Evolutionary conservation across 2,888 invertebrate species (phyloP).

Genomic region (Ectropis crepuscularia): DNA sequence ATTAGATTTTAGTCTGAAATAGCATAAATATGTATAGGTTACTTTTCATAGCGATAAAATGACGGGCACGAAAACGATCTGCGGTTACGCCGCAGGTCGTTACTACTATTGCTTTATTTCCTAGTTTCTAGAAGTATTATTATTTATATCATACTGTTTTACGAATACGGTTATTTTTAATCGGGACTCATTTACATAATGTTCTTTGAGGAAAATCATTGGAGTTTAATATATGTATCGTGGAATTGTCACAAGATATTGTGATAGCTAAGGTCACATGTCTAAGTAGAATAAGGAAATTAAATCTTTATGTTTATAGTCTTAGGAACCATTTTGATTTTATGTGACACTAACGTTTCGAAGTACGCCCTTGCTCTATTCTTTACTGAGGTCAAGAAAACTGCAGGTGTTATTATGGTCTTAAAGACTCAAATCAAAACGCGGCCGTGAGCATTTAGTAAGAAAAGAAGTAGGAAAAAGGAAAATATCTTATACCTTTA

Average conservation of each 20-base stretch:
- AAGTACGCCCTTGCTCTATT: conserved; percentile 31
- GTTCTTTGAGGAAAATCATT: conserved; percentile 15
- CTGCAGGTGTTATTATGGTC: conserved; percentile 27
- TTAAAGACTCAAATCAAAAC: conserved; percentile 33
- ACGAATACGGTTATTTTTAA: not conserved
- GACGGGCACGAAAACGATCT: no score
- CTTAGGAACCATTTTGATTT: conserved; percentile 9
- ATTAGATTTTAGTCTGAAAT: no score
- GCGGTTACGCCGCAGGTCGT: no score
- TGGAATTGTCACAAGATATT: conserved; percentile 19
- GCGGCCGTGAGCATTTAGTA: conserved; percentile 29
- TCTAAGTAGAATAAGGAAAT: conserved; percentile 1
- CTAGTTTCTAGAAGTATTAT: conserved; percentile 9
- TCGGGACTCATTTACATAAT: not conserved
- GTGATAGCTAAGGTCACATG: conserved; percentile 14
- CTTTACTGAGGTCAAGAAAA: conserved; percentile 32
- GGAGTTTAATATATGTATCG: conserved; percentile 15
- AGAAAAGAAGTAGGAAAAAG: conserved; percentile 6
- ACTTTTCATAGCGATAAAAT: no score
- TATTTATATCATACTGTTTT: conserved; percentile 1
- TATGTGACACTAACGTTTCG: conserved; percentile 32
- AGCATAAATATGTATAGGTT: no score
- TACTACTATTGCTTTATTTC: not conserved
- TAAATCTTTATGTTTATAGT: not conserved
- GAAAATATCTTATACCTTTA: no score